phyloP scores from a whole-genome alignment of 2,888 invertebrate species.

The Chironomus tentans region DNA sequence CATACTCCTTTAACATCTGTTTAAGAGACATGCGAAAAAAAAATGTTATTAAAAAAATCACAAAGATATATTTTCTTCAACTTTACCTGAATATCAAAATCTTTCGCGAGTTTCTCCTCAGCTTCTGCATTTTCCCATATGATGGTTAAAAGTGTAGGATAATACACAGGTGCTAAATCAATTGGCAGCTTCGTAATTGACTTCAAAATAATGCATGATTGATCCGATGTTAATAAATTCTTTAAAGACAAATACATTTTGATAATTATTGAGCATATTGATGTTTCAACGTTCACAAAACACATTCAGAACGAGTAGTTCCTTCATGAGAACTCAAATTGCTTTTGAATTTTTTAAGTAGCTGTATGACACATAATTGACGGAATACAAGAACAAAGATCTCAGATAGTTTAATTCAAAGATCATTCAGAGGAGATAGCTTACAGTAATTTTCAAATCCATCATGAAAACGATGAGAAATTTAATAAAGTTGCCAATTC shows the following conservation, averaged over 20 bases:
- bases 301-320: too few relatives aligned
- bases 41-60: constrained; percentile 7
- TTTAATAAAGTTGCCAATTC: constrained; percentile 7
- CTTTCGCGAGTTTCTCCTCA: constrained; percentile 38
- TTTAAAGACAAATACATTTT: constrained; percentile 28
- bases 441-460: background rate
- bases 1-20: constrained; percentile 41
- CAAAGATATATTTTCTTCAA: constrained; percentile 28
- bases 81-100: constrained; percentile 41
- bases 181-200: constrained; percentile 40
- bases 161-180: constrained; percentile 40
- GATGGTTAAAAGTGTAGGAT: constrained; percentile 41
- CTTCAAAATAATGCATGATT: constrained; percentile 40
- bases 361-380: background rate
- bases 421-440: background rate
- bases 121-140: constrained; percentile 39
- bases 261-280: background rate
- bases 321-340: too few relatives aligned
- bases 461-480: background rate
- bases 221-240: constrained; percentile 40
- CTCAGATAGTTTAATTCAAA: background rate
- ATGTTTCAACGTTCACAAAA: too few relatives aligned
- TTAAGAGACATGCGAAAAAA: constrained; percentile 14
- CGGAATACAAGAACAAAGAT: background rate
- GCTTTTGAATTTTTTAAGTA: too few relatives aligned